phyloP scores from a whole-genome alignment of 2,113 vertebrate species.

The Lonchura striata region DNA sequence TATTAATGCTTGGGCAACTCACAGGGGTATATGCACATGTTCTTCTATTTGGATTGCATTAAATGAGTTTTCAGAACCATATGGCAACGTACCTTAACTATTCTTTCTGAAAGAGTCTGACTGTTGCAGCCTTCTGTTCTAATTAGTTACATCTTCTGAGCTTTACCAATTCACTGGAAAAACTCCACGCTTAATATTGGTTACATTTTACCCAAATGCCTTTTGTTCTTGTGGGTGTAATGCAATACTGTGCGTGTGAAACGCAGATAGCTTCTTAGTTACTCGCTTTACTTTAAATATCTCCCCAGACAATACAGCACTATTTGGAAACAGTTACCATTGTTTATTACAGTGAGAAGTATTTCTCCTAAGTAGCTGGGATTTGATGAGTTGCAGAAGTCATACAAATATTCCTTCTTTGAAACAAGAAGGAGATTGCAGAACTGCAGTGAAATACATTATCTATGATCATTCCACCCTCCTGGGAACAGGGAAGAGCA shows the following conservation, averaged over 20 bases:
- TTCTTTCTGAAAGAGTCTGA: conserved; percentile 55
- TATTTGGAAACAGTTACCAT: neutral
- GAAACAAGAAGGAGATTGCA: neutral
- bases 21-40: conserved; percentile 37
- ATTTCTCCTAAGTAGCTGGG: neutral
- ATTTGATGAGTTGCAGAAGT: neutral
- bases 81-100: conserved; percentile 44
- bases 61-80: conserved; percentile 58
- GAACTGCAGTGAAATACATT: neutral
- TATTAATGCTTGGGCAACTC: conserved; percentile 54
- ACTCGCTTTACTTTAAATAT: conserved; percentile 6
- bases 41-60: conserved; percentile 60
- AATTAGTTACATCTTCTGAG: conserved; percentile 60
- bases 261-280: conserved; percentile 19
- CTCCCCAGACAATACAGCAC: neutral
- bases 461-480: neutral
- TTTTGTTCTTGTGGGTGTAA: conserved; percentile 39
- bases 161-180: conserved; percentile 38
- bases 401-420: neutral
- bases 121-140: conserved; percentile 64
- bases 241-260: neutral
- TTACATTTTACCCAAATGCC: conserved; percentile 50
- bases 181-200: conserved; percentile 38
- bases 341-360: neutral
- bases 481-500: neutral